phyloP scores from a whole-genome alignment of 92 coral and sea anemone genomes.

The Palythoa heliodiscus region DNA sequence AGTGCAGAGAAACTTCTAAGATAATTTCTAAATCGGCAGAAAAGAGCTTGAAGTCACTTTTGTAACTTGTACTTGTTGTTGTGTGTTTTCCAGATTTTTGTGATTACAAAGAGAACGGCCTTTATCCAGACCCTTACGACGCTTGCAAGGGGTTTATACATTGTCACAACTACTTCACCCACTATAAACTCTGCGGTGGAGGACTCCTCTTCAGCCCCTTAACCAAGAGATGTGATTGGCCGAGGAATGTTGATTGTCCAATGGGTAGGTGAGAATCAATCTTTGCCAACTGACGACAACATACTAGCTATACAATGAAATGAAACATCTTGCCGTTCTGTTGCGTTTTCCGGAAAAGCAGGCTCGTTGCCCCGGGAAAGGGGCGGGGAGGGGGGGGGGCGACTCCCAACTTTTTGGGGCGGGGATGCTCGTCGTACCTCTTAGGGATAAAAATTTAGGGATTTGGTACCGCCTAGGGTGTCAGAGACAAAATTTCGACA shows the following conservation, averaged over 20 bases:
- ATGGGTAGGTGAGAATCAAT: constrained; percentile 50
- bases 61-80: not conserved
- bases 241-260: constrained; percentile 66
- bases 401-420: too few species aligned
- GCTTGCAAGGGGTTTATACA: constrained; percentile 71
- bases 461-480: too few species aligned
- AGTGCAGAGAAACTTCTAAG: not conserved
- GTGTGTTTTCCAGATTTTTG: constrained; percentile 38
- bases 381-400: too few species aligned
- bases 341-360: too few species aligned
- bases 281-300: too few species aligned
- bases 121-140: constrained; percentile 65
- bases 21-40: not conserved
- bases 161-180: constrained; percentile 61
- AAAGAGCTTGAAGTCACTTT: too few species aligned
- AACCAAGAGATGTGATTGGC: constrained; percentile 59
- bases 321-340: too few species aligned
- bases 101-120: constrained; percentile 62
- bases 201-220: constrained; percentile 55
- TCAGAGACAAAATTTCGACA: too few species aligned
- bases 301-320: too few species aligned
- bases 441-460: too few species aligned
- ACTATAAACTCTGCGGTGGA: constrained; percentile 63
- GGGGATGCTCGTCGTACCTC: too few species aligned
- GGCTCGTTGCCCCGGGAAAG: too few species aligned